phyloP scores from a whole-genome alignment of 2,113 vertebrate genomes.

The Scytalopus superciliaris region DNA sequence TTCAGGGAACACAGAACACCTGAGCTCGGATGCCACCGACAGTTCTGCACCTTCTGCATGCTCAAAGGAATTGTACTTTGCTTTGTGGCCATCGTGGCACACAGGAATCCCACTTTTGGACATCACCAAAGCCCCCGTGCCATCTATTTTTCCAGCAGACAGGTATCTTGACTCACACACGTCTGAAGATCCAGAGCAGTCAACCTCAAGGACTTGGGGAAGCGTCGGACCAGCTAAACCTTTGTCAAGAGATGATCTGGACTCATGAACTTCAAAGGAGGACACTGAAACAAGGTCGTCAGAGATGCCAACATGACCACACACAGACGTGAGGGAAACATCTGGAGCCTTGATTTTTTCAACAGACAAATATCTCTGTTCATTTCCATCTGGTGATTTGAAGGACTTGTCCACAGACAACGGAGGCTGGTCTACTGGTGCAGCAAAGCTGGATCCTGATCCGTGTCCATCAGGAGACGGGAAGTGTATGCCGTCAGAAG shows the following conservation, averaged over 20 bases:
- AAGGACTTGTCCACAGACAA: slow-evolving; percentile 63
- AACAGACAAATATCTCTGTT: neutral
- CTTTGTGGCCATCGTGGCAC: slow-evolving; percentile 7
- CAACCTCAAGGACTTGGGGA: slow-evolving; percentile 59
- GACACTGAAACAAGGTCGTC: neutral
- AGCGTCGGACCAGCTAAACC: neutral
- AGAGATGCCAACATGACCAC: neutral
- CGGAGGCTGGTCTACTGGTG: neutral
- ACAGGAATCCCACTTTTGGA: slow-evolving; percentile 27
- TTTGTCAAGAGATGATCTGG: neutral
- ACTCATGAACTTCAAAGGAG: neutral
- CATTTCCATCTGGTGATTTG: slow-evolving; percentile 52
- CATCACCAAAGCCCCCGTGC: neutral
- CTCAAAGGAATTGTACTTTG: slow-evolving; percentile 33
- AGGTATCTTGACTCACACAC: neutral
- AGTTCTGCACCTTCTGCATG: neutral
- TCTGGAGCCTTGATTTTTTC: neutral
- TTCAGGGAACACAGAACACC: neutral
- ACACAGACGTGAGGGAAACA: neutral
- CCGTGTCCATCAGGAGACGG: slow-evolving; percentile 39
- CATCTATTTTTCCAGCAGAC: neutral
- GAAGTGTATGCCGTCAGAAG: slow-evolving; percentile 18
- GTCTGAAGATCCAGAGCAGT: slow-evolving; percentile 61
- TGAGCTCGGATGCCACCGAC: slow-evolving; percentile 12
- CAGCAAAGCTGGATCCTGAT: neutral